phyloP scores from a whole-genome alignment of 2,888 invertebrate species.

The Carpatolechia fugitivella region DNA sequence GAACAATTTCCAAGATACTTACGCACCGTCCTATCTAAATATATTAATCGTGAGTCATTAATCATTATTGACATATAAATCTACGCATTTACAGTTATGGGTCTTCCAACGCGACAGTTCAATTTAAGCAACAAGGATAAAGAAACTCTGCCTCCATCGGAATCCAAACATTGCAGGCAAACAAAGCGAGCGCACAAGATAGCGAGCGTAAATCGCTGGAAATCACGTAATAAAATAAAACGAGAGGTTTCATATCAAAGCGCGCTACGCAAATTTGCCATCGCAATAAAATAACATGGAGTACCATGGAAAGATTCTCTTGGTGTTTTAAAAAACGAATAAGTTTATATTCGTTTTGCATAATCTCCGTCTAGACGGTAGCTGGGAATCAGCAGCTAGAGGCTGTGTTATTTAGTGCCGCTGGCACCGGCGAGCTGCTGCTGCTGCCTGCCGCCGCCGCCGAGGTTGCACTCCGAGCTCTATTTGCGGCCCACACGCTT shows the following conservation, averaged over 20 bases:
- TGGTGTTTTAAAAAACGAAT: slow-evolving; percentile 46
- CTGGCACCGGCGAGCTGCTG: slow-evolving; percentile 22
- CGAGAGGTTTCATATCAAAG: slow-evolving; percentile 49
- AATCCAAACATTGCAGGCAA: slow-evolving; percentile 38
- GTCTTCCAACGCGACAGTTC: slow-evolving; percentile 26
- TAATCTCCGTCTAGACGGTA: slow-evolving; percentile 76
- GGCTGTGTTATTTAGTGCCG: slow-evolving; percentile 46
- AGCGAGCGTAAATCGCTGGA: slow-evolving; percentile 42
- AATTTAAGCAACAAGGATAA: slow-evolving; percentile 30
- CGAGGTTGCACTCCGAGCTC: slow-evolving; percentile 26
- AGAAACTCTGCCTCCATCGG: slow-evolving; percentile 34
- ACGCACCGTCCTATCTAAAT: no score
- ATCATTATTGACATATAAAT: slow-evolving; percentile 17
- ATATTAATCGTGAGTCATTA: slow-evolving; percentile 2
- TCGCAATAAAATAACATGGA: slow-evolving; percentile 52
- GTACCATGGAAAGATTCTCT: slow-evolving; percentile 28
- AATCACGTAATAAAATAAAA: slow-evolving; percentile 59
- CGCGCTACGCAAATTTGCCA: slow-evolving; percentile 53
- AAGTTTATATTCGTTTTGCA: slow-evolving; percentile 63
- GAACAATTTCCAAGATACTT: slow-evolving; percentile 18
- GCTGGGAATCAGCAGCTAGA: slow-evolving; percentile 50
- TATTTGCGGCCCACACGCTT: slow-evolving; percentile 51
- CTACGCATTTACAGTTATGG: slow-evolving; percentile 34
- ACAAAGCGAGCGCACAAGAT: slow-evolving; percentile 40
- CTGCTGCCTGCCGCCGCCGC: not conserved